phyloP scores from a whole-genome alignment of 2,888 invertebrate genomes.

The Protodeltote pygarga region DNA sequence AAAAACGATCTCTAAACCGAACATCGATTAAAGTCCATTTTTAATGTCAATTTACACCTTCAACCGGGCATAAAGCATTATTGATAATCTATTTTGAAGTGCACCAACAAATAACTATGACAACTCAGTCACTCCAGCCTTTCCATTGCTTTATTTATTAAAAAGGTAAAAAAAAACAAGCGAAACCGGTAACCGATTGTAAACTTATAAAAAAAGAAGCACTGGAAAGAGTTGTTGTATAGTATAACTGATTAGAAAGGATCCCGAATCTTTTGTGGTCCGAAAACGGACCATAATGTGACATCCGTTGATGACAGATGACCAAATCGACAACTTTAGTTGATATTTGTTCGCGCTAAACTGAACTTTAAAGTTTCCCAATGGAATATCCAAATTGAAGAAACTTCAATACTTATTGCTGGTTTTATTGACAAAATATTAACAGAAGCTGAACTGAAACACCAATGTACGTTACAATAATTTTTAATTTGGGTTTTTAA shows the following conservation, averaged over 20 bases:
- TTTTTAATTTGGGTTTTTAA: not conserved
- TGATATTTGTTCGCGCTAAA: not conserved
- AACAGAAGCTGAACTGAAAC: rapidly evolving
- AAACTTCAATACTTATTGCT: not conserved
- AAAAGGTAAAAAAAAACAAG: not conserved
- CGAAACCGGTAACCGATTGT: constrained; percentile 27
- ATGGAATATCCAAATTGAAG: not conserved
- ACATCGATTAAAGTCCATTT: constrained; percentile 54
- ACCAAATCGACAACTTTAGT: constrained; percentile 46
- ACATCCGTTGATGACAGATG: constrained; percentile 82
- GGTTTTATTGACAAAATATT: not conserved
- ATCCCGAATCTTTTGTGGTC: constrained; percentile 49
- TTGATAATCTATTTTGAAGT: constrained; percentile 48
- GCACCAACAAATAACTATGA: constrained; percentile 30
- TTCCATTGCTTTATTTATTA: constrained; percentile 15
- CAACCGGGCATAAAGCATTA: constrained; percentile 38
- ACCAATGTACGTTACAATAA: not conserved
- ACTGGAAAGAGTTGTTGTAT: constrained; percentile 38
- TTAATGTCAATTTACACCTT: constrained; percentile 62
- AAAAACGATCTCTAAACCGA: constrained; percentile 32
- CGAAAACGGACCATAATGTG: constrained; percentile 71
- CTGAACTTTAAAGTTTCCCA: constrained; percentile 32
- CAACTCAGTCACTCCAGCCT: constrained; percentile 18
- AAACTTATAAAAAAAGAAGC: constrained; percentile 4
- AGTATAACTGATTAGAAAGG: constrained; percentile 63